Evolutionary conservation across 2,113 vertebrate genomes (phyloP), one percentile per base, ranked within the genome.

Genomic region (Urocynchramus pylzowi): DNA sequence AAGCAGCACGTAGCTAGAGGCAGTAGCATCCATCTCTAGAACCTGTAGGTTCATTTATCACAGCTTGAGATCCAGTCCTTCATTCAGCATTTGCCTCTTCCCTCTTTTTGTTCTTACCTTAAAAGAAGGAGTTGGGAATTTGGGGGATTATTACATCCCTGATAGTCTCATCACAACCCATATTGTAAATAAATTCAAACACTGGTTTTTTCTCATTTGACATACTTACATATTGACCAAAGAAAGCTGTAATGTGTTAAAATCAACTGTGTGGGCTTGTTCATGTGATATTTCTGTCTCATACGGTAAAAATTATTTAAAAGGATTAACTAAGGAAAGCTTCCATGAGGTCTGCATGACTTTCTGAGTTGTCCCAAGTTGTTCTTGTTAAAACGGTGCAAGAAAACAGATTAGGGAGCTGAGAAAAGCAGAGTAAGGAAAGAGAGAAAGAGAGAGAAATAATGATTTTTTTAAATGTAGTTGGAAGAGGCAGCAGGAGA

Each of bases 191-290:
- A 83, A 35, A 42, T 14, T 60, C 37, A 60, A 69, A 56, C 2
- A 16, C 2, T 3, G 1, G 1, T 5, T 74, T 90, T 68, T 81
- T 33, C 27, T 81, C 27, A 35, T 78, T 75, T 82, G 52, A 71
- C 16, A 8, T 37, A 68, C 0, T 4, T 6, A 44, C 2, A 6
- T 52, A 42, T 2, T 30, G 6, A 65, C 37, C 8, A 73, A 76
- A 92, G 41, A 60, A 90, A 86, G 30, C 6, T 14, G 6, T 5
- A 50, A 54, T 13, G 3, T 27, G 15, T 30, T 60, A 59, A 87
- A 81, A 84, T 80, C 39, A 78, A 44, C 13, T 18, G 5, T 22
- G 35, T 2, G 3, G 27, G 17, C 21, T 84, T 49, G 22, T 50
- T 84, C 35, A 47, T 0, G 1, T 52, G 35, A 22, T 53, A 49